phyloP scores from a whole-genome alignment of 2,888 invertebrate genomes.

The Pterostichus madidus region DNA sequence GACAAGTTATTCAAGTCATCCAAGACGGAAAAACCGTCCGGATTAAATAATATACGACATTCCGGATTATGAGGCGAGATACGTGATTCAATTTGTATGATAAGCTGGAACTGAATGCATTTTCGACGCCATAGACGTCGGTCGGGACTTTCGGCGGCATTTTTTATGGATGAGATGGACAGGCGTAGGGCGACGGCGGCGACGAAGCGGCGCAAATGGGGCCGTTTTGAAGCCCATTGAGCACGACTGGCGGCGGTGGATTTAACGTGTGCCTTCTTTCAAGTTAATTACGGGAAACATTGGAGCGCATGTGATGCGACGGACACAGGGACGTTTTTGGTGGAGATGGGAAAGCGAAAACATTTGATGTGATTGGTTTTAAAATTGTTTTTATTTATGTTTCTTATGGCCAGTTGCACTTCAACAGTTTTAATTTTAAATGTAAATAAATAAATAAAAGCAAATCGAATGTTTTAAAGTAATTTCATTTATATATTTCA shows the following conservation, averaged over 20 bases:
- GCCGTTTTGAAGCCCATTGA: conserved; percentile 50
- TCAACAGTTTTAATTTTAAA: background rate
- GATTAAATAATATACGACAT: conserved; percentile 57
- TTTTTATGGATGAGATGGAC: conserved; percentile 59
- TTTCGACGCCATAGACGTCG: conserved; percentile 27
- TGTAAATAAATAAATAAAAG: no score
- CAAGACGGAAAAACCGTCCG: conserved; percentile 36
- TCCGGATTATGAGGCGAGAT: conserved; percentile 54
- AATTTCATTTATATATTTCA: no score
- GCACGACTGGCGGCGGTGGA: conserved; percentile 13
- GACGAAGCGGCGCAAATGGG: conserved; percentile 9
- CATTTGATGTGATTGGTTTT: background rate
- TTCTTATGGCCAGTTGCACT: background rate
- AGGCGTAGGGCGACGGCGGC: conserved; percentile 28
- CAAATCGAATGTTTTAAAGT: no score
- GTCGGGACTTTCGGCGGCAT: conserved; percentile 21
- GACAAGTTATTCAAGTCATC: conserved; percentile 2
- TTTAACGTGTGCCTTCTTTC: conserved; percentile 58
- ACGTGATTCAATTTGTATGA: conserved; percentile 65
- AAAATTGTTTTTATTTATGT: background rate
- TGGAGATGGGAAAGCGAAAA: no score
- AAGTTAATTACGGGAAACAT: conserved; percentile 62
- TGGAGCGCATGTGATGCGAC: background rate
- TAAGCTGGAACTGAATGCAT: conserved; percentile 47
- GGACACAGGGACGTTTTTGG: background rate